Evolutionary conservation across 1,140 invertebrate species (phyloP), one percentile per base, ranked within the genome.

Genomic region (Wasmannia auropunctata): DNA sequence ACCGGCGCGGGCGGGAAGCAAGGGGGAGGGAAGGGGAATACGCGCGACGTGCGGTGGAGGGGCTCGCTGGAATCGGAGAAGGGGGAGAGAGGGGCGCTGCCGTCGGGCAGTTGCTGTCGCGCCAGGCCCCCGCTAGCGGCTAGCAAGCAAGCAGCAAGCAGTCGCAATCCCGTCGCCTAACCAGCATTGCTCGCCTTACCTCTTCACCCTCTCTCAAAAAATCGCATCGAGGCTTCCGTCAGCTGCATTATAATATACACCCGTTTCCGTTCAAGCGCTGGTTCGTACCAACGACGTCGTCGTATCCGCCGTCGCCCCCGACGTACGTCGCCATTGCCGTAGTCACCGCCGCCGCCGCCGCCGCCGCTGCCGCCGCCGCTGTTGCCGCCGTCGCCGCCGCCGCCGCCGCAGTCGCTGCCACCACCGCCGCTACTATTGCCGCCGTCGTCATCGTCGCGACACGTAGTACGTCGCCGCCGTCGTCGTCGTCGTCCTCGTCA

Each of bases 91-190:
- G 87, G 91, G 94, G 93, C 93, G 94, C 93, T 93, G 88, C 63
- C 70, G 81, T 93, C 93, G 93, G 90, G 77, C 91, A 93, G 92
- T 92, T 93, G 92, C 92, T 92, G 93, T 93, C 94, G 93, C 92
- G 92, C 90, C 91, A 92, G 91, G 92, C 91, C 91, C 93, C 92
- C 91, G 92, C 91, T 92, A 90, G 91, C 92, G 87, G 92, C 87
- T 90, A 91, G 88, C 90, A 90, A 93, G 93, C 93, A 90, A 91
- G 89, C 87, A 90, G 89, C 75, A 84, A 91, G 90, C 94, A 95
- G 94, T 94, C 93, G 93, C 93, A 94, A 94, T 94, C 93, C 93
- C 94, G 93, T 95, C 94, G 94, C 92, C 94, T 94, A 94, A 94
- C 93, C 92, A 94, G 94, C 92, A 93, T 95, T 83, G 93, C 93